A percentile compares a stretch with the other conserved stretches of the same genome.
Evolutionary conservation across 2,113 vertebrate genomes (phyloP).

Genomic region (Actenoides lindsayi): DNA sequence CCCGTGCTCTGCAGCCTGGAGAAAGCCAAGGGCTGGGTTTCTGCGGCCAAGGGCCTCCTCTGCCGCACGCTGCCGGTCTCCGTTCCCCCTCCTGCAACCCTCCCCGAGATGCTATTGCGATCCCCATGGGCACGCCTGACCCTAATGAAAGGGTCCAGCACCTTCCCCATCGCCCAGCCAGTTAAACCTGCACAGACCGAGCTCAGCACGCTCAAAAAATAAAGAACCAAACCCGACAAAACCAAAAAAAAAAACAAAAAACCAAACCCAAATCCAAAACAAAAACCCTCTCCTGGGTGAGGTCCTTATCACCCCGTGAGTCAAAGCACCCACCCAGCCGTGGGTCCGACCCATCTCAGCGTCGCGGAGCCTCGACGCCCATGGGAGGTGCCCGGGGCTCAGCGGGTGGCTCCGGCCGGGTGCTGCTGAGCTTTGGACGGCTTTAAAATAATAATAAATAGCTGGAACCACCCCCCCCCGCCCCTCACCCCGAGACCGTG

Average conservation of each 20-base stretch:
- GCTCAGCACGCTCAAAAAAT: background rate
- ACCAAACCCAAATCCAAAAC: no score
- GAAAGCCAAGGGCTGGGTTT: background rate
- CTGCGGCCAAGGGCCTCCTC: background rate
- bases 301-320: background rate
- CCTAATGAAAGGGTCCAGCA: background rate
- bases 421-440: fast-evolving
- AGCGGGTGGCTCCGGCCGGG: background rate
- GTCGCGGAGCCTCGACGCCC: background rate
- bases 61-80: fast-evolving
- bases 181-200: background rate
- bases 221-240: background rate
- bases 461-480: no score
- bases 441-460: no score
- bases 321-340: background rate
- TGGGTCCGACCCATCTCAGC: background rate
- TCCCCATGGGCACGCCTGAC: background rate
- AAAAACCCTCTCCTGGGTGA: background rate
- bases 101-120: background rate
- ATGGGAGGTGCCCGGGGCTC: background rate
- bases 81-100: background rate
- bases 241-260: no score
- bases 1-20: background rate
- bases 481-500: background rate
- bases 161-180: background rate